These are phyloP conservation scores for Cyclina sinensis DNA, from an alignment of 1,140 invertebrate species.

Conservation along the genomic window DNA sequence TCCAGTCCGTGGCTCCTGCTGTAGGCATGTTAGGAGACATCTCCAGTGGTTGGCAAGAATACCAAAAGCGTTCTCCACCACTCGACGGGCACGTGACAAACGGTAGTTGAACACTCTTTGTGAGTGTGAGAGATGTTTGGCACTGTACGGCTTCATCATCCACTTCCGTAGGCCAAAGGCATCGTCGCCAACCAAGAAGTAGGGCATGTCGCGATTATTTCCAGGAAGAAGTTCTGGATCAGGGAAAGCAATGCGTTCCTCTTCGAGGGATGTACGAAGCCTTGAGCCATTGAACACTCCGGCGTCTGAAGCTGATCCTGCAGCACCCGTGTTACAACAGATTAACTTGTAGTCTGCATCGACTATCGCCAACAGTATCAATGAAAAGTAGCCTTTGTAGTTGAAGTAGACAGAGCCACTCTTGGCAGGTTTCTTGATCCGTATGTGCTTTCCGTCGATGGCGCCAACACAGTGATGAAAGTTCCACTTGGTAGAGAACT, in stretches of 20 bases:
- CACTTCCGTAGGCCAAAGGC: slow-evolving; percentile 62
- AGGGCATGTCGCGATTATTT: slow-evolving; percentile 52
- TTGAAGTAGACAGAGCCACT: slow-evolving; percentile 84
- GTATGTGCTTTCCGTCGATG: slow-evolving; percentile 5
- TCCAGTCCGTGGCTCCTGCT: background rate
- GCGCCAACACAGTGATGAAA: slow-evolving; percentile 82
- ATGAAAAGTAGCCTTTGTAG: slow-evolving; percentile 87
- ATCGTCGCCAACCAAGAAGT: slow-evolving; percentile 74
- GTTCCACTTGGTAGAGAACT: slow-evolving; percentile 79
- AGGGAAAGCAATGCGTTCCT: slow-evolving; percentile 70
- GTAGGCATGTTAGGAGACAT: slow-evolving; percentile 36
- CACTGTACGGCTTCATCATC: slow-evolving; percentile 72
- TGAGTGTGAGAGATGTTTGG: background rate
- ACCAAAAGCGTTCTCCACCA: too few relatives aligned
- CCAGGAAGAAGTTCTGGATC: slow-evolving; percentile 57
- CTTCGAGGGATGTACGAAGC: slow-evolving; percentile 61
- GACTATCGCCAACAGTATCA: slow-evolving; percentile 83
- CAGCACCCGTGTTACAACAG: slow-evolving; percentile 62
- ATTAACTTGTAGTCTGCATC: slow-evolving; percentile 80
- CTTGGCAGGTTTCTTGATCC: background rate
- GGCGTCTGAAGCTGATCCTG: background rate
- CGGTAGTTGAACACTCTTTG: slow-evolving; percentile 86
- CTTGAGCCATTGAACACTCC: slow-evolving; percentile 41
- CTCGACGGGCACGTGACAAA: slow-evolving; percentile 79
- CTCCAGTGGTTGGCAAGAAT: slow-evolving; percentile 46